Base-by-base conservation (phyloP, 2,113 vertebrate genomes). In the Myotis yumanensis region DNA sequence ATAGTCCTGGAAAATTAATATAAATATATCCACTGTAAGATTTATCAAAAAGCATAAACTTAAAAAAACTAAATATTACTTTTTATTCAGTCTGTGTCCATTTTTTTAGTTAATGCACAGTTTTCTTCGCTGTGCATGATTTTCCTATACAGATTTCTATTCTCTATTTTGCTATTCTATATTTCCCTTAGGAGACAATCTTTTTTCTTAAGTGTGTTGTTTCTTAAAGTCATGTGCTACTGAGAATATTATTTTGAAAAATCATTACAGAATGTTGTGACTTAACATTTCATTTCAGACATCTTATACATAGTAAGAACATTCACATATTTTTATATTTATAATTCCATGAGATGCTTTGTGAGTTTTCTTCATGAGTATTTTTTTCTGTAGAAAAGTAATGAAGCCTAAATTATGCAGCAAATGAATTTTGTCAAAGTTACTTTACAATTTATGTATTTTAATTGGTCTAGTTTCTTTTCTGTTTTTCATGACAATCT, bases 391-490 rank as follows among this genome's bases (percentile, higher is more conserved):
- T 75, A 88, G 93, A 85, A 88, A 90, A 95, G 46, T 1, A 54
- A 85, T 57, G 59, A 97, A 81, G 43, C 57, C 95, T 86, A 93
- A 97, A 92, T 96, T 87, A 95, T 0, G 40, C 40, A 90, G 88
- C 91, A 97, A 97, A 79, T 97, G 59, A 94, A 96, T 95, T 96
- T 94, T 6, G 68, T 54, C 37, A 25, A 66, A 91, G 43, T 79
- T 79, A 94, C 16, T 71, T 91, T 92, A 93, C 18, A 96, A 93
- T 91, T 94, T 25, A 91, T 54, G 69, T 51, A 51, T 28, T 93
- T 97, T 86, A 32, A 96, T 75, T 95, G 95, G 94, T 72, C 96
- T 93, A 15, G 46, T 94, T 97, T 97, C 71, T 82, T 71, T 82
- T 96, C 4, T 22, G 12, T 59, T 95, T 93, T 94, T 80, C 77